Conservation (phyloP, 2,797 vertebrate genomes). For the Emys orbicularis region DNA sequence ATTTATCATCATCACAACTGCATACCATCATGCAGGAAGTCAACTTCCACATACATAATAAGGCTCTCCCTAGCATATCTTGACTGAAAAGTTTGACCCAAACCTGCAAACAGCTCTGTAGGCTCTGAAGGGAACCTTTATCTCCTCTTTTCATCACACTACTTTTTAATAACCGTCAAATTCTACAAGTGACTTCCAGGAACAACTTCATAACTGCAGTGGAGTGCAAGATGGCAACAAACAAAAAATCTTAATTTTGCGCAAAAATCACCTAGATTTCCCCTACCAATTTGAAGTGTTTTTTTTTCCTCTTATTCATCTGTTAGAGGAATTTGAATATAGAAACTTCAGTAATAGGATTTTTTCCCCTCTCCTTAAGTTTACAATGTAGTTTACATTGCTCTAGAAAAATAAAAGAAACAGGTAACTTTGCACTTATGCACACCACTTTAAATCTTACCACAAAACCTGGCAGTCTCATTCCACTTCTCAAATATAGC, state of each 20-base stretch:
- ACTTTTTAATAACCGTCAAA: not conserved
- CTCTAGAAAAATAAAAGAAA: not conserved
- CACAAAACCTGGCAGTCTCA: not conserved
- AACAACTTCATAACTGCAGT: not conserved
- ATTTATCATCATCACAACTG: not conserved
- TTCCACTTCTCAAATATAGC: not conserved
- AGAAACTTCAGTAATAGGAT: not conserved
- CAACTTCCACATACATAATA: not conserved
- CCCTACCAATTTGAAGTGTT: rapidly evolving
- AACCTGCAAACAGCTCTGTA: not conserved
- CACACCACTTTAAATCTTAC: not conserved
- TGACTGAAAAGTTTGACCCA: conserved; percentile 7
- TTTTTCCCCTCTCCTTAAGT: not conserved
- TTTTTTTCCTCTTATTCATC: not conserved
- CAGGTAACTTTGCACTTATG: not conserved
- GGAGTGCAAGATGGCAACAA: not conserved
- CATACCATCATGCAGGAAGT: not conserved
- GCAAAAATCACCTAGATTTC: not conserved
- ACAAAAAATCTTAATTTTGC: rapidly evolving
- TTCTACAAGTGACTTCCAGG: conserved; percentile 27
- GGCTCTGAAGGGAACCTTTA: not conserved
- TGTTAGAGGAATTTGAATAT: rapidly evolving
- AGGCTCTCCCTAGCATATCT: not conserved
- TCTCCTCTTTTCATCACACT: not conserved
- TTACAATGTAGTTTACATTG: not conserved